Evolutionary conservation across 2,888 invertebrate species (phyloP).

Genomic region (Physocephala rufipes): DNA sequence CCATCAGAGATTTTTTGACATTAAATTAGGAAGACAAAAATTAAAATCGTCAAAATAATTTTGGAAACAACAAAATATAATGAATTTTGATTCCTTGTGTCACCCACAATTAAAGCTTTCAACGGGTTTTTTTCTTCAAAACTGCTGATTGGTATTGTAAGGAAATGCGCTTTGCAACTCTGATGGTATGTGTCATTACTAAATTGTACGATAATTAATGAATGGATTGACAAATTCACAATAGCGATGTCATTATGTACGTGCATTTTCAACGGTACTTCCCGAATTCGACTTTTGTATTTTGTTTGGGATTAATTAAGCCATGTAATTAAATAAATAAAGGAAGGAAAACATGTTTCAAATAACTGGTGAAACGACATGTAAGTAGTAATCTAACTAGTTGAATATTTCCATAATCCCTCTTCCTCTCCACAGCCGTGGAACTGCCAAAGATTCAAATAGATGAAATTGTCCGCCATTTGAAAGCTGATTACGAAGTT

Average conservation of each 20-base stretch:
- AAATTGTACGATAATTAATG: too few relatives aligned
- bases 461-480: slow-evolving; percentile 22
- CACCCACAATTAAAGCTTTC: too few relatives aligned
- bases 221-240: not conserved
- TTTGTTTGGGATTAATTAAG: not conserved
- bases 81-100: too few relatives aligned
- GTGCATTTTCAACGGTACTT: slow-evolving; percentile 22
- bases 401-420: not conserved
- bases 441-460: not conserved
- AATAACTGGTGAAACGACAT: not conserved
- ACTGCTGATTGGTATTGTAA: too few relatives aligned
- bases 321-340: not conserved
- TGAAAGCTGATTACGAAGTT: slow-evolving; percentile 11
- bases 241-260: not conserved
- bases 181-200: too few relatives aligned
- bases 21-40: too few relatives aligned
- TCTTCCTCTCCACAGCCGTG: not conserved
- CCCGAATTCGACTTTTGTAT: slow-evolving; percentile 3
- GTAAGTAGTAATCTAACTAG: not conserved
- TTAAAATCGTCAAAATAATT: too few relatives aligned
- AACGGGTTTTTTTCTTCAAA: too few relatives aligned
- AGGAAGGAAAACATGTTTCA: not conserved
- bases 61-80: too few relatives aligned
- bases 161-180: too few relatives aligned
- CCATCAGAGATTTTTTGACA: too few relatives aligned